These are phyloP conservation scores for Arrhopalites spinosus DNA, from an alignment of 2,888 invertebrate genomes.

Conservation along the genomic window DNA sequence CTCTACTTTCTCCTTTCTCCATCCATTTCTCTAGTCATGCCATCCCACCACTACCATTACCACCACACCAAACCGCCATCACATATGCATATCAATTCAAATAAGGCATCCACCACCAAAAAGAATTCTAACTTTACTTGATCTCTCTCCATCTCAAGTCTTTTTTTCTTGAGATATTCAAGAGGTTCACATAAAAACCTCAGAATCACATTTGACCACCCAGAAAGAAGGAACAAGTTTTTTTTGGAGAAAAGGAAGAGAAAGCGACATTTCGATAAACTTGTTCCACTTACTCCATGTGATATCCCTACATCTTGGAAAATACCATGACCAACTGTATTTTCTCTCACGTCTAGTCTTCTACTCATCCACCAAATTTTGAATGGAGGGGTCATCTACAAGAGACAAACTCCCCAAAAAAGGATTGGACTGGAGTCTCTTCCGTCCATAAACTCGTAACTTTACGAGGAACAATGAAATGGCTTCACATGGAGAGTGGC, in stretches of 20 bases:
- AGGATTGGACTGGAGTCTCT: not conserved
- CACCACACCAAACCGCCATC: not conserved
- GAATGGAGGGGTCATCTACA: slow-evolving; percentile 6
- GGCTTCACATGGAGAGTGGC: no score
- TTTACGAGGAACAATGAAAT: slow-evolving; percentile 2
- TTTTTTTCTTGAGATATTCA: not conserved
- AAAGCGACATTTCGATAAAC: slow-evolving; percentile 19
- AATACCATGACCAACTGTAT: not conserved
- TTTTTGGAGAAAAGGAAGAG: slow-evolving; percentile 13
- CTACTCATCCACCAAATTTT: not conserved
- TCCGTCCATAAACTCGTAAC: not conserved
- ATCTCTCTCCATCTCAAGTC: not conserved
- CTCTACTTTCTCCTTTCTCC: slow-evolving; percentile 18
- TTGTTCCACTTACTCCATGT: slow-evolving; percentile 4
- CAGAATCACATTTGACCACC: not conserved
- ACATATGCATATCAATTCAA: slow-evolving; percentile 20
- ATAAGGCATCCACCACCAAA: not conserved
- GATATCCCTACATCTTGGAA: not conserved
- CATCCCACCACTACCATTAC: not conserved
- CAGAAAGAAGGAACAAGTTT: not conserved
- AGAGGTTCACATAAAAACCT: slow-evolving; percentile 1
- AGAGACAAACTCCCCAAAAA: no score
- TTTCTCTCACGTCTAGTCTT: slow-evolving; percentile 1
- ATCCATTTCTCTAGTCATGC: not conserved
- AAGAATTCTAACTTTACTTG: not conserved